These are phyloP conservation scores for Parauchenoglanis punctatus DNA, from an alignment of 2,797 vertebrate genomes.

Conservation along the genomic window DNA sequence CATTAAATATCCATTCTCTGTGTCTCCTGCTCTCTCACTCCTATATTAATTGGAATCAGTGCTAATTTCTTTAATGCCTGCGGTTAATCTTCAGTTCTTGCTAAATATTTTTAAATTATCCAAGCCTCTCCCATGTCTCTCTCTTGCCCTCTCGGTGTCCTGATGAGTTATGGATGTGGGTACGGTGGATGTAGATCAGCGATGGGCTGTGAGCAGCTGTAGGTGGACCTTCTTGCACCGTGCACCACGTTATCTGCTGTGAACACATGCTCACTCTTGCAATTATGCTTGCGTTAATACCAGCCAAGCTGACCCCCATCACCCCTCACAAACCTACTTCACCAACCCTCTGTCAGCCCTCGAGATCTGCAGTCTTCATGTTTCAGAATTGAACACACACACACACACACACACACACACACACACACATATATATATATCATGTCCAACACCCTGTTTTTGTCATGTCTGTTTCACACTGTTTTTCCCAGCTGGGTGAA, in stretches of 20 bases:
- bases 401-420: neutral
- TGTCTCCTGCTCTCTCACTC: slow-evolving; percentile 43
- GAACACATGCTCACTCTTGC: slow-evolving; percentile 60
- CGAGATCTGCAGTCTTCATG: slow-evolving; percentile 22
- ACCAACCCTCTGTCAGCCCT: slow-evolving; percentile 50
- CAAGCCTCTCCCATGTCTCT: slow-evolving; percentile 3
- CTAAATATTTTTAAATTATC: slow-evolving; percentile 54
- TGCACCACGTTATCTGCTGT: slow-evolving; percentile 56
- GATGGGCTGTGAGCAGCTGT: slow-evolving; percentile 45
- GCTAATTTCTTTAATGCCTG: slow-evolving; percentile 73
- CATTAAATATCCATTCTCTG: slow-evolving; percentile 8
- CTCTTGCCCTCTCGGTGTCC: slow-evolving; percentile 31
- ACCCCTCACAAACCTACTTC: slow-evolving; percentile 32
- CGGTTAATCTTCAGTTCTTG: slow-evolving; percentile 72
- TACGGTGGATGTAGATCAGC: slow-evolving; percentile 51
- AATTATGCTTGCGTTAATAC: slow-evolving; percentile 56
- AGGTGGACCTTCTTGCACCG: slow-evolving; percentile 24
- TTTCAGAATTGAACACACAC: slow-evolving; percentile 30
- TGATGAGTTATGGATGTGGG: slow-evolving; percentile 28
- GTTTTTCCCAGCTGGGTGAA: slow-evolving; percentile 63
- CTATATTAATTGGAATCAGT: slow-evolving; percentile 71
- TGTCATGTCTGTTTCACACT: neutral
- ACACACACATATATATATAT: neutral
- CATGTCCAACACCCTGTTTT: neutral
- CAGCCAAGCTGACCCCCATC: slow-evolving; percentile 49